Evolutionary conservation across 2,888 invertebrate genomes (phyloP).

Genomic region (Drosophila planitibia): DNA sequence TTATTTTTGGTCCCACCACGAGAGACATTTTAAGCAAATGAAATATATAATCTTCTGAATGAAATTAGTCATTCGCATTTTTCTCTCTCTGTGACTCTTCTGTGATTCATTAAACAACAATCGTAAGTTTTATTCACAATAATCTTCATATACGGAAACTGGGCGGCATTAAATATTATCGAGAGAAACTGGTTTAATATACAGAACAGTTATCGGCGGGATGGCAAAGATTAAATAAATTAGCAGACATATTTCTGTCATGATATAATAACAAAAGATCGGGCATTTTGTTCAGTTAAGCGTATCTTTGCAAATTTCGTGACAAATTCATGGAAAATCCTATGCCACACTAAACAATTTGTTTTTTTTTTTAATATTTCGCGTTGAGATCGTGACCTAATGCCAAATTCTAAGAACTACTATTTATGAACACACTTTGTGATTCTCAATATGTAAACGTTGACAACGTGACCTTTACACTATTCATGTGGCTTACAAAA

Average conservation of each 20-base stretch:
- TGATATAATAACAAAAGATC: background rate
- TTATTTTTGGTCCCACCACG: background rate
- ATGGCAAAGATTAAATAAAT: background rate
- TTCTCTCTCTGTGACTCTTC: background rate
- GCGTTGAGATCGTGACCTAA: slow-evolving; percentile 32
- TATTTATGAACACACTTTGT: background rate
- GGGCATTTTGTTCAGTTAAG: background rate
- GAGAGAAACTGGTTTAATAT: background rate
- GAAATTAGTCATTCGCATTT: background rate
- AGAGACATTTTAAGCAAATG: background rate
- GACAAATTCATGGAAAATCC: background rate
- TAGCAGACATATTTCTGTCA: background rate
- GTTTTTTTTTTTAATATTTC: slow-evolving; percentile 1
- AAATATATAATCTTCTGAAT: background rate
- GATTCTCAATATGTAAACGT: background rate
- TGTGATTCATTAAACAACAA: slow-evolving; percentile 10
- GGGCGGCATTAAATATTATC: background rate
- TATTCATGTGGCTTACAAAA: background rate
- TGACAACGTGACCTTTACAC: slow-evolving; percentile 43
- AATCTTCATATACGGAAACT: background rate
- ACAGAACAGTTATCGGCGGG: background rate
- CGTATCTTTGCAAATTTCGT: slow-evolving; percentile 2
- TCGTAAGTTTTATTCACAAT: background rate
- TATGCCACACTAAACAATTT: background rate
- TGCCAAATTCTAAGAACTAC: slow-evolving; percentile 16